Conservation (phyloP, 2,113 vertebrate species). For the Riparia riparia region DNA sequence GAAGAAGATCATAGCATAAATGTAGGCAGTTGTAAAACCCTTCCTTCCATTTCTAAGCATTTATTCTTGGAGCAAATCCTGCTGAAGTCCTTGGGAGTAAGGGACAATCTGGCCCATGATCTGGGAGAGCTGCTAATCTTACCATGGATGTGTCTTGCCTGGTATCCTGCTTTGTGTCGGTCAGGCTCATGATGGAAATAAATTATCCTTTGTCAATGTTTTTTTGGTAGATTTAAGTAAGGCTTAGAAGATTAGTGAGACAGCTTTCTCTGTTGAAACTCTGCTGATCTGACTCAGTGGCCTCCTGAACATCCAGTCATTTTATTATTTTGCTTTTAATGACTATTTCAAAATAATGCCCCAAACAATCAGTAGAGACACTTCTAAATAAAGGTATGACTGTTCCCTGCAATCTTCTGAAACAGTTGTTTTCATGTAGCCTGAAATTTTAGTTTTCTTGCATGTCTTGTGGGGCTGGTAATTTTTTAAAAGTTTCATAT, state of each 20-base stretch:
- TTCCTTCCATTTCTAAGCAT: not conserved
- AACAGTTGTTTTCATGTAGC: not conserved
- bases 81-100: not conserved
- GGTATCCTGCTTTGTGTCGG: not conserved
- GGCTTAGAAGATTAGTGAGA: not conserved
- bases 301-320: not conserved
- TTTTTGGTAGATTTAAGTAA: not conserved
- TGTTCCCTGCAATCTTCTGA: not conserved
- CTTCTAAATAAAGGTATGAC: not conserved
- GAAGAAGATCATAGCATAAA: not conserved
- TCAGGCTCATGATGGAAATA: not conserved
- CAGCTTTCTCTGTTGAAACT: not conserved
- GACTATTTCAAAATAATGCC: not conserved
- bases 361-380: not conserved
- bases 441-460: not conserved
- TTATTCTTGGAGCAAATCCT: not conserved
- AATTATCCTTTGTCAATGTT: not conserved
- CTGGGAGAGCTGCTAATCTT: not conserved
- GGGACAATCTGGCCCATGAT: not conserved
- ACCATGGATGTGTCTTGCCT: not conserved
- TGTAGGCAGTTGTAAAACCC: not conserved
- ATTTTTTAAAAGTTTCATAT: not conserved
- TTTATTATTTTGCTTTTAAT: slow-evolving; percentile 9
- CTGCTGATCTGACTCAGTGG: not conserved
- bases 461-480: not conserved